Conservation (phyloP, 2,888 invertebrate species). For the Melitaea athalia region DNA sequence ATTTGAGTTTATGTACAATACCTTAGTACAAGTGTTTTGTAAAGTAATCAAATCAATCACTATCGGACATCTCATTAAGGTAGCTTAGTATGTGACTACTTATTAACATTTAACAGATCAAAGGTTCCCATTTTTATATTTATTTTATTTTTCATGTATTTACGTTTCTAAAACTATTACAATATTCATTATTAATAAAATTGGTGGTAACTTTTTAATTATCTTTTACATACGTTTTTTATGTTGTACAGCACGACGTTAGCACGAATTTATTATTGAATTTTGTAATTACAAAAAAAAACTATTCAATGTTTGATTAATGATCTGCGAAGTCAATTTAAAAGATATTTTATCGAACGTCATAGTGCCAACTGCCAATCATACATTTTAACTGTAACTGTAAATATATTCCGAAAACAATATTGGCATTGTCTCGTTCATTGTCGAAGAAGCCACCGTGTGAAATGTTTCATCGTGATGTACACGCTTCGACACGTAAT, state of each 20-base stretch:
- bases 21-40: slow-evolving; percentile 1
- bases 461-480: slow-evolving; percentile 70
- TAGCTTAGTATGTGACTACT: slow-evolving; percentile 40
- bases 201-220: background rate
- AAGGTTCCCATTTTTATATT: no score
- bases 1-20: slow-evolving; percentile 35
- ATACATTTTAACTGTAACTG: slow-evolving; percentile 30
- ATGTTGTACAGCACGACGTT: background rate
- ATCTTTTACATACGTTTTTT: background rate
- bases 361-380: slow-evolving; percentile 22
- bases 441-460: slow-evolving; percentile 53
- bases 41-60: slow-evolving; percentile 44
- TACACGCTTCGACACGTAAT: slow-evolving; percentile 40
- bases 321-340: slow-evolving; percentile 19
- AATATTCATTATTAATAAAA: no score
- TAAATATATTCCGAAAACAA: slow-evolving; percentile 38
- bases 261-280: background rate
- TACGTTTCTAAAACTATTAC: no score
- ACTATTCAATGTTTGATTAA: slow-evolving; percentile 14
- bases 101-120: slow-evolving; percentile 36
- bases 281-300: background rate
- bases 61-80: slow-evolving; percentile 46
- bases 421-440: slow-evolving; percentile 38
- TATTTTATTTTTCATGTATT: no score
- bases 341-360: slow-evolving; percentile 6